Evolutionary conservation across 2,888 invertebrate species (phyloP).

Genomic region (Polydesmus complanatus): DNA sequence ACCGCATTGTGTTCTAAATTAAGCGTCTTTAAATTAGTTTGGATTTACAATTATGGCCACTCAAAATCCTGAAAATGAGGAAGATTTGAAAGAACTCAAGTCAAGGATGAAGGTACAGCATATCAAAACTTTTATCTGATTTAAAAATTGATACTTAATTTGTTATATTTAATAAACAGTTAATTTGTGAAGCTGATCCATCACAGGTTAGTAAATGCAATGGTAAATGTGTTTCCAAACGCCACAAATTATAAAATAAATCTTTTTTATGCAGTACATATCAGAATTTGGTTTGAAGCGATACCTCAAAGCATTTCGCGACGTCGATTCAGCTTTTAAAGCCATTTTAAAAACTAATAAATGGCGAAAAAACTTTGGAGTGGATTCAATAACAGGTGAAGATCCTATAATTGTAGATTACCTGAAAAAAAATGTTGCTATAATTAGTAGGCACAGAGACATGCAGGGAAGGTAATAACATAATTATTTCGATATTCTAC

Average conservation of each 20-base stretch:
- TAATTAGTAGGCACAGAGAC: slow-evolving; percentile 55
- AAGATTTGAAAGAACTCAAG: slow-evolving; percentile 9
- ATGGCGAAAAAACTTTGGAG: slow-evolving; percentile 61
- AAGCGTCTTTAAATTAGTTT: too few relatives aligned
- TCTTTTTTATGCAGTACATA: slow-evolving; percentile 38
- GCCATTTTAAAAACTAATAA: slow-evolving; percentile 64
- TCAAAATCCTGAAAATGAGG: background rate
- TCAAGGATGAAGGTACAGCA: slow-evolving; percentile 6
- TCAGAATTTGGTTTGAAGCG: slow-evolving; percentile 51
- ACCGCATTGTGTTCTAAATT: too few relatives aligned
- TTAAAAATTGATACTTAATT: background rate
- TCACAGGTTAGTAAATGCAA: slow-evolving; percentile 34
- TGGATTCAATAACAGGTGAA: slow-evolving; percentile 43
- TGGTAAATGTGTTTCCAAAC: background rate
- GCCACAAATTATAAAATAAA: background rate
- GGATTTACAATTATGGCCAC: background rate
- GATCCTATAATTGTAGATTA: slow-evolving; percentile 43
- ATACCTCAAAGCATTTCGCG: slow-evolving; percentile 58
- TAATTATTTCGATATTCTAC: too few relatives aligned
- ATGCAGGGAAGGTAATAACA: slow-evolving; percentile 40
- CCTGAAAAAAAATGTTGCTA: slow-evolving; percentile 45
- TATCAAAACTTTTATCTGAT: background rate
- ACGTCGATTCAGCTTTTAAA: slow-evolving; percentile 56
- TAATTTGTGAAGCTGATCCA: slow-evolving; percentile 57
- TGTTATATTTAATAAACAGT: slow-evolving; percentile 25